Percentiles rank a stretch among this genome's conserved stretches.
Evolutionary conservation across 2,113 vertebrate species (phyloP).

Genomic region (Anolis carolinensis): DNA sequence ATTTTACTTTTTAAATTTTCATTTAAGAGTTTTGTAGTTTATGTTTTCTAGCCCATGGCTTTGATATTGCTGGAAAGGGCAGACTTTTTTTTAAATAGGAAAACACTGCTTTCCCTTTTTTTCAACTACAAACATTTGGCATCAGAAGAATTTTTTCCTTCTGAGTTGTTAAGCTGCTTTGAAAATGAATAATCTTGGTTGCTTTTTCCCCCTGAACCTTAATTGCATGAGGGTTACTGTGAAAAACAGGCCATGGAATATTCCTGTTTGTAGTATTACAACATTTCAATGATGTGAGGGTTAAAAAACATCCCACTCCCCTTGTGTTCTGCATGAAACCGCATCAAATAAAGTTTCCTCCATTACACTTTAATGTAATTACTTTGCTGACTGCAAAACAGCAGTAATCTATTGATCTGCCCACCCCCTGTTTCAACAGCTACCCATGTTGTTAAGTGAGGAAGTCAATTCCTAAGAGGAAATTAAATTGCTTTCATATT

Average conservation of each 20-base stretch:
- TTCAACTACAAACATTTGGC: not conserved
- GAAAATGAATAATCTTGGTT: not conserved
- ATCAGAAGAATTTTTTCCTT: constrained; percentile 15
- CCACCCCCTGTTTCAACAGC: not conserved
- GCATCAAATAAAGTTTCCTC: not conserved
- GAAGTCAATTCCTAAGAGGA: not conserved
- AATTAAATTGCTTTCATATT: constrained; percentile 20
- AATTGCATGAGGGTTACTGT: not conserved
- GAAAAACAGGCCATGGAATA: constrained; percentile 16
- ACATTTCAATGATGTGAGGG: not conserved
- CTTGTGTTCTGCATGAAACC: not conserved
- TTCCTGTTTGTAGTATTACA: not conserved
- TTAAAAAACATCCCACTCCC: not conserved
- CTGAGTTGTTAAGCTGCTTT: not conserved
- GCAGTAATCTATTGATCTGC: not conserved
- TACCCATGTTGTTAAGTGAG: not conserved
- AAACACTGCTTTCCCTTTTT: too few relatives aligned
- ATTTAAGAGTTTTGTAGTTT: too few relatives aligned
- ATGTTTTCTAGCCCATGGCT: too few relatives aligned
- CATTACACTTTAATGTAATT: fast-evolving
- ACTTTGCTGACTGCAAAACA: not conserved
- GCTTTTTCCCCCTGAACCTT: not conserved
- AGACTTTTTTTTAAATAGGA: too few relatives aligned
- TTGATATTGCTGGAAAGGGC: too few relatives aligned
- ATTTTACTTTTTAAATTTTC: too few relatives aligned